phyloP scores from a whole-genome alignment of 2,797 vertebrate genomes.

The Peromyscus eremicus region DNA sequence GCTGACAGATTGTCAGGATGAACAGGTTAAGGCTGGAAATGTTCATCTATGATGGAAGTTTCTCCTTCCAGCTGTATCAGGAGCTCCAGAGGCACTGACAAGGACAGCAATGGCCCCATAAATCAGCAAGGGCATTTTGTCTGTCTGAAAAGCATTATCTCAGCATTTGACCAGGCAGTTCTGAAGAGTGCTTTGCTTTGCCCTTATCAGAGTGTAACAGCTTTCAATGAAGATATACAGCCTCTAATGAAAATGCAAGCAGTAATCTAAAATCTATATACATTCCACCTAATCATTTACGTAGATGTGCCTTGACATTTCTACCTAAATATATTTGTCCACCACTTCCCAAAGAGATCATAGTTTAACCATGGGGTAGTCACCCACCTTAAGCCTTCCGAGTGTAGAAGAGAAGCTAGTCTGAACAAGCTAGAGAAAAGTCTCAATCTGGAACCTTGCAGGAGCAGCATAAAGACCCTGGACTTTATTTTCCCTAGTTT shows the following conservation, averaged over 20 bases:
- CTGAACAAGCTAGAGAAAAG: background rate
- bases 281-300: slow-evolving; percentile 85
- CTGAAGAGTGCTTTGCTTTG: slow-evolving; percentile 84
- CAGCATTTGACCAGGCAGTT: slow-evolving; percentile 84
- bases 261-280: slow-evolving; percentile 82
- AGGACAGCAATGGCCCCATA: slow-evolving; percentile 85
- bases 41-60: slow-evolving; percentile 84
- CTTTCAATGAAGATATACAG: slow-evolving; percentile 87
- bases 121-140: slow-evolving; percentile 86
- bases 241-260: slow-evolving; percentile 85
- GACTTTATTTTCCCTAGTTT: background rate
- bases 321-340: slow-evolving; percentile 2
- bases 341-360: background rate
- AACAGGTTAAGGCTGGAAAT: slow-evolving; percentile 84
- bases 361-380: background rate
- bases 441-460: fast-evolving
- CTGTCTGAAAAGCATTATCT: slow-evolving; percentile 87
- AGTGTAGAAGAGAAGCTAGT: background rate
- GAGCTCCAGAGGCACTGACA: slow-evolving; percentile 84
- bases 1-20: slow-evolving; percentile 87
- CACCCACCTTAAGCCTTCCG: background rate
- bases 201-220: slow-evolving; percentile 87
- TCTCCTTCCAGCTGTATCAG: slow-evolving; percentile 76
- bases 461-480: background rate
- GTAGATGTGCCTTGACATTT: slow-evolving; percentile 78